Conservation (phyloP, 2,888 invertebrate genomes). For the Eremobia ochroleuca region DNA sequence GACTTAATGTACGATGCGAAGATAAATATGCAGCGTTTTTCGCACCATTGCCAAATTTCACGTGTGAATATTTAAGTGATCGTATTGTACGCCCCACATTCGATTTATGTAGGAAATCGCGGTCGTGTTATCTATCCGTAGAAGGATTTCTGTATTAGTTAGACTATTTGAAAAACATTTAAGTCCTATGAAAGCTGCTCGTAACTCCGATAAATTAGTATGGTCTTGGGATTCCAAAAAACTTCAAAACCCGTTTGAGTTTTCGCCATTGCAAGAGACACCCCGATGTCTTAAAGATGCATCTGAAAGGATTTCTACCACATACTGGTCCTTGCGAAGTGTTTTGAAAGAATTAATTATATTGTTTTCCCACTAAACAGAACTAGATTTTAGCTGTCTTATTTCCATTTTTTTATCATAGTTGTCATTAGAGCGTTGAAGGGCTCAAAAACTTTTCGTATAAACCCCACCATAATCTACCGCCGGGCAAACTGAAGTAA, state of each 20-base stretch:
- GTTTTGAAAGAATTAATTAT: no score
- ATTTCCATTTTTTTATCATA: not conserved
- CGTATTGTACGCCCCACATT: no score
- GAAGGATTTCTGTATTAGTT: not conserved
- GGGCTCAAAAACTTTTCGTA: not conserved
- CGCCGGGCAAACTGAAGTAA: no score
- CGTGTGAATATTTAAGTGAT: not conserved
- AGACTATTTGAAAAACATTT: slow-evolving; percentile 1
- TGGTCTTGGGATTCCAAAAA: not conserved
- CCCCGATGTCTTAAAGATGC: no score
- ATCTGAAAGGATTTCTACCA: no score
- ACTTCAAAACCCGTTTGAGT: not conserved
- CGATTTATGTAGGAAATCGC: not conserved
- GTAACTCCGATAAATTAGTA: not conserved
- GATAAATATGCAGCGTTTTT: not conserved
- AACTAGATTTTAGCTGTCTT: not conserved
- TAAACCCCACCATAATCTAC: no score
- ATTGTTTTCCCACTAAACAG: not conserved
- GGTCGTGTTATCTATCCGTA: not conserved
- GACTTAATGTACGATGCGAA: not conserved
- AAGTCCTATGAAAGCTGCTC: not conserved
- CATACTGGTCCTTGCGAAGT: no score
- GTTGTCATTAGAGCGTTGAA: not conserved
- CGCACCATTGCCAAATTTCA: slow-evolving; percentile 2
- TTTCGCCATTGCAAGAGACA: slow-evolving; percentile 1